Conservation (phyloP, 2,113 vertebrate genomes). For the Rana temporaria region DNA sequence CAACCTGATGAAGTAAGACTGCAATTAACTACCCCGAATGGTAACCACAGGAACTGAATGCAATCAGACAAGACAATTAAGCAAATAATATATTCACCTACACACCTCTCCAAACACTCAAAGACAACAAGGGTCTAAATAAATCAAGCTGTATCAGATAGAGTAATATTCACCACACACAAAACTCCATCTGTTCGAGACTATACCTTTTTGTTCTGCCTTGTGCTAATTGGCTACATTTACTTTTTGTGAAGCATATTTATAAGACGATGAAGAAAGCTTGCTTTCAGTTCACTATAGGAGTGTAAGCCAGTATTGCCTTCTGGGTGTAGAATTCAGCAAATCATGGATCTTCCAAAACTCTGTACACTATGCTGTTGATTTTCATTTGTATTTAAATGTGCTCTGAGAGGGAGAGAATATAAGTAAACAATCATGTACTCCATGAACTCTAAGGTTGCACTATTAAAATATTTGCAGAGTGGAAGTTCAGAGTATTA, state of each 20-base stretch:
- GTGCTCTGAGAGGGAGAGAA: too few relatives aligned
- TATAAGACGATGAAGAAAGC: constrained; percentile 45
- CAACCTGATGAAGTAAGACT: constrained; percentile 46
- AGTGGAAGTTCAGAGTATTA: too few relatives aligned
- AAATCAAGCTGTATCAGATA: constrained; percentile 41
- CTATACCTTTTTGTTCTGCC: constrained; percentile 47
- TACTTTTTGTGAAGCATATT: constrained; percentile 29
- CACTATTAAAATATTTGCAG: too few relatives aligned
- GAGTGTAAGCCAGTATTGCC: constrained; percentile 43
- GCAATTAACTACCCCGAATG: constrained; percentile 42
- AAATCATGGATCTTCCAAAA: constrained; percentile 14
- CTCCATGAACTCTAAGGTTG: too few relatives aligned
- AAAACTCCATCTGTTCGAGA: constrained; percentile 45
- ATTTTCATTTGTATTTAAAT: too few relatives aligned
- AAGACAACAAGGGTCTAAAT: constrained; percentile 42
- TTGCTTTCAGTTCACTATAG: constrained; percentile 34
- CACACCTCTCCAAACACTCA: constrained; percentile 49
- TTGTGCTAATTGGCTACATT: constrained; percentile 48
- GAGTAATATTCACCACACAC: constrained; percentile 47
- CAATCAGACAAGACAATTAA: constrained; percentile 55
- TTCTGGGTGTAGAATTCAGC: background rate
- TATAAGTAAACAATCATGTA: too few relatives aligned
- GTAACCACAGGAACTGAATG: constrained; percentile 38
- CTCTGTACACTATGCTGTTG: background rate
- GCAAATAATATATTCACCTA: constrained; percentile 52